Evolutionary conservation across 1,140 invertebrate species (phyloP).

Genomic region (Eumeta japonica): DNA sequence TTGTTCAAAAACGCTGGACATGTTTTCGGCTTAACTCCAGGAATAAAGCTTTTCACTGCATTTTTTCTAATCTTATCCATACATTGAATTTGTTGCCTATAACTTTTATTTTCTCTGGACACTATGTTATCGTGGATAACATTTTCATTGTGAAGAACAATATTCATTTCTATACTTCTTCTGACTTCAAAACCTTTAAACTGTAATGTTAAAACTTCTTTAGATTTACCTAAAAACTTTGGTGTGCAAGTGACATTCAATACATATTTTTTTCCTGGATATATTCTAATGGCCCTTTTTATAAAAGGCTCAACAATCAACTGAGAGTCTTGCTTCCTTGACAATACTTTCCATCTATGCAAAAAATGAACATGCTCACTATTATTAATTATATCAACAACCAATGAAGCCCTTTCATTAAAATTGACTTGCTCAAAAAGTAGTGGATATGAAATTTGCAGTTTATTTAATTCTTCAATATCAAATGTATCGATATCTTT

Average conservation of each 20-base stretch:
- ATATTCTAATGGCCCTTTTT: slow-evolving; percentile 22
- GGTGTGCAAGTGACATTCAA: slow-evolving; percentile 37
- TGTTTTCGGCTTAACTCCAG: slow-evolving; percentile 60
- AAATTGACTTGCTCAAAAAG: slow-evolving; percentile 33
- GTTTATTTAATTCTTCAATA: slow-evolving; percentile 28
- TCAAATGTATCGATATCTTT: too few species aligned
- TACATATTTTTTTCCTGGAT: slow-evolving; percentile 23
- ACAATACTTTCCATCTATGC: slow-evolving; percentile 41
- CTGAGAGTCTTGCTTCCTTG: slow-evolving; percentile 37
- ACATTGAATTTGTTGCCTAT: slow-evolving; percentile 17
- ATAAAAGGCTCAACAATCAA: slow-evolving; percentile 32
- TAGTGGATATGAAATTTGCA: slow-evolving; percentile 31
- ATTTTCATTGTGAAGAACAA: slow-evolving; percentile 18
- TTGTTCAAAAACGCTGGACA: slow-evolving; percentile 58
- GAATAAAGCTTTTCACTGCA: slow-evolving; percentile 37
- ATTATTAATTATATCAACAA: slow-evolving; percentile 30
- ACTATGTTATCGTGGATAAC: slow-evolving; percentile 8
- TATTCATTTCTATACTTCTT: slow-evolving; percentile 35
- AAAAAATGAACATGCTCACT: slow-evolving; percentile 28
- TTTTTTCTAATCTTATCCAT: slow-evolving; percentile 33
- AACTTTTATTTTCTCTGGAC: slow-evolving; percentile 5
- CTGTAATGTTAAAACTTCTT: slow-evolving; percentile 34
- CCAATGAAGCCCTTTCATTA: slow-evolving; percentile 18
- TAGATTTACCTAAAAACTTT: slow-evolving; percentile 38
- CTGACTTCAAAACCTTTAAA: slow-evolving; percentile 44